These are phyloP conservation scores for Ovibos moschatus DNA, from an alignment of 2,113 vertebrate genomes.

Conservation along the genomic window DNA sequence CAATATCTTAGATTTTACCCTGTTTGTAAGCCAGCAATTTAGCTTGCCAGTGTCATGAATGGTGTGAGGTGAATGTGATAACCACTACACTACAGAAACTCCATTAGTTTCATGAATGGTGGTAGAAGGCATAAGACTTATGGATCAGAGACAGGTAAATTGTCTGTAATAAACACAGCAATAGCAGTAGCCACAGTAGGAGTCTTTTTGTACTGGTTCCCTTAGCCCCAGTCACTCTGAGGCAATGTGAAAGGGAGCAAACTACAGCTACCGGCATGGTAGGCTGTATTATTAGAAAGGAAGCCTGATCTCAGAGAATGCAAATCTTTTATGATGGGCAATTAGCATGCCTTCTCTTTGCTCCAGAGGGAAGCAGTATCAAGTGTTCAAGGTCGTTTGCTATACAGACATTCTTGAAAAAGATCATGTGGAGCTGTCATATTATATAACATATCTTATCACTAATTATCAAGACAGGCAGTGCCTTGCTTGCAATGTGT, in stretches of 20 bases:
- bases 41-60: neutral
- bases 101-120: neutral
- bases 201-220: neutral
- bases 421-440: neutral
- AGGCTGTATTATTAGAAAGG: neutral
- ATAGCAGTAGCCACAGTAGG: neutral
- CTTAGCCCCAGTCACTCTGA: neutral
- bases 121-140: neutral
- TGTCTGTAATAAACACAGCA: neutral
- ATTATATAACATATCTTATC: neutral
- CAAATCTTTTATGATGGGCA: neutral
- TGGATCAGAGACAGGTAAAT: neutral
- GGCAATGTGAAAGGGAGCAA: neutral
- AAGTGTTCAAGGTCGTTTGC: neutral
- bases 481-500: neutral
- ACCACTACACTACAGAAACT: neutral
- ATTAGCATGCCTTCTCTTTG: neutral
- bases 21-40: neutral
- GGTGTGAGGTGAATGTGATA: neutral
- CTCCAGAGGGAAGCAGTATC: neutral
- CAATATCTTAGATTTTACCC: neutral
- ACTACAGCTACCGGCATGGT: neutral
- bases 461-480: neutral
- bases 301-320: neutral
- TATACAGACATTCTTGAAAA: neutral